Evolutionary conservation across 2,113 vertebrate genomes (phyloP).

Genomic region (Podarcis raffonei): DNA sequence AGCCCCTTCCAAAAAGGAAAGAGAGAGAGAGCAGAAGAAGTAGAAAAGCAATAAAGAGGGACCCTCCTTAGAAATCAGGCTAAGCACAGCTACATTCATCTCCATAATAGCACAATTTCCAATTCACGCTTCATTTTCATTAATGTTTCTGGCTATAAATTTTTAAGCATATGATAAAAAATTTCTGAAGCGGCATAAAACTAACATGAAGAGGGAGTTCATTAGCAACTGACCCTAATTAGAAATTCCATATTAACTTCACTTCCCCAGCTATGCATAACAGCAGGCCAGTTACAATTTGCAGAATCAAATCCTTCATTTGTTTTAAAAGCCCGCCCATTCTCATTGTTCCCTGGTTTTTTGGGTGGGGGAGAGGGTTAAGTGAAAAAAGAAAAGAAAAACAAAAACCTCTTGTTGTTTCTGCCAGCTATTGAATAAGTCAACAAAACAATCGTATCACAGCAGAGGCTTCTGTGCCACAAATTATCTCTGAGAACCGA

Average conservation of each 20-base stretch:
- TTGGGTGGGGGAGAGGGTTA: not conserved
- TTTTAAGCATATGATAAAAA: constrained; percentile 90
- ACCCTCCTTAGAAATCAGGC: constrained; percentile 80
- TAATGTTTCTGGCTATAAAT: constrained; percentile 89
- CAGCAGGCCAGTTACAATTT: constrained; percentile 51
- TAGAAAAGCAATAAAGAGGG: constrained; percentile 73
- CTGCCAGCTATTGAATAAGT: constrained; percentile 75
- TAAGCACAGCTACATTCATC: constrained; percentile 74
- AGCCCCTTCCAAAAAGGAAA: constrained; percentile 61
- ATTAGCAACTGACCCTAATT: constrained; percentile 88
- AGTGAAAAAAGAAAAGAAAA: not conserved
- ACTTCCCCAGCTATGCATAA: constrained; percentile 69
- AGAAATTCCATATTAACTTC: constrained; percentile 86
- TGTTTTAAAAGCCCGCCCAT: constrained; percentile 15
- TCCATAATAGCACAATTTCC: constrained; percentile 86
- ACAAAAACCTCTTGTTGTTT: constrained; percentile 34
- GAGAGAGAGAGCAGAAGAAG: too few species aligned
- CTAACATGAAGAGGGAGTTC: constrained; percentile 84
- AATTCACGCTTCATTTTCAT: constrained; percentile 88
- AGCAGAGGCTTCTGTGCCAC: constrained; percentile 78
- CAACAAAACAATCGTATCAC: constrained; percentile 82
- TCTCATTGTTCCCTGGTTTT: not conserved
- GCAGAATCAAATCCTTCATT: not conserved
- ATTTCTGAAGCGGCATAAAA: constrained; percentile 89
- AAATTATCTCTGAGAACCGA: constrained; percentile 83